Evolutionary conservation across 1,140 invertebrate species (phyloP), one percentile per base, ranked within the genome.

Genomic region (Hesperophylax magnus): DNA sequence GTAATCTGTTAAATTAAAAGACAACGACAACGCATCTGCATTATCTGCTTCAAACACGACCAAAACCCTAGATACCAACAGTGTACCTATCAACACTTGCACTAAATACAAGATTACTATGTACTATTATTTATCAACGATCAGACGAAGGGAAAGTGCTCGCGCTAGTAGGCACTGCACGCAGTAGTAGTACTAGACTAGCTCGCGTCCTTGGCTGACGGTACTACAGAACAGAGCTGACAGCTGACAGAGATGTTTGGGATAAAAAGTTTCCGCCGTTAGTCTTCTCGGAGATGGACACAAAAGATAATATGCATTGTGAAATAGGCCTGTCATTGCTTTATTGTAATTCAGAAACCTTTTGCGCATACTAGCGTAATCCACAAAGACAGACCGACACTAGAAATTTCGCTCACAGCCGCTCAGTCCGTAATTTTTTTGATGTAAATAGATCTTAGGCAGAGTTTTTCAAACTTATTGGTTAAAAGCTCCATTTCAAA

Each of bases 91-190:
- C 27, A 27, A 27, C 27, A 47, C 8, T 6, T 47, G 39, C 11
- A 47, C 39, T 14, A 34, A 34, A 14, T 47, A 47, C 39, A 0
- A 47, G 11, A 47, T 8, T 47, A 47, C 39, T 47, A 14, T 14
- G 39, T 47, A 47, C 39, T 39, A 8, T 6, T 47, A 47, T 11
- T 47, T 47, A 47, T 47, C 39, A 47, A 31, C 14, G 63, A 67
- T 7, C 27, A 31, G 34, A 17, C 27, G n/a, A n/a, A 67, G 63
- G 63, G 63, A 67, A 67, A 67, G 63, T 67, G 31, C 63, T 17
- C 17, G 9, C 22, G 34, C 24, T 31, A 39, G 39, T 47, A 47
- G 39, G 39, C 9, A 47, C 11, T 14, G 39, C 14, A 14, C 1
- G 39, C 39, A 47, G 9, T 47, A 47, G 39, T 34, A 34, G 11